These are phyloP conservation scores for Plebejus argus DNA, from an alignment of 2,888 invertebrate species.

Conservation along the genomic window DNA sequence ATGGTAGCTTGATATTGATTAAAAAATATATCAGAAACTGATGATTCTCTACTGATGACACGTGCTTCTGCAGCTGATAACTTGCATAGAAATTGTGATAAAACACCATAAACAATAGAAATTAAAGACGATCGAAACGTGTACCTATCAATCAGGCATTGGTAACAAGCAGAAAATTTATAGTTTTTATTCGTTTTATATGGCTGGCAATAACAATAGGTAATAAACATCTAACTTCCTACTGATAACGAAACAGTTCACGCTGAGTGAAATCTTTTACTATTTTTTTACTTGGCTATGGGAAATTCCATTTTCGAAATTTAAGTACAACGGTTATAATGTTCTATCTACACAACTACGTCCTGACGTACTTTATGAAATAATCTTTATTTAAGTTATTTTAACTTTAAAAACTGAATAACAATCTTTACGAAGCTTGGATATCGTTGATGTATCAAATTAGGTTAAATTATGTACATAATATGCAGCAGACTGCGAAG, in stretches of 20 bases:
- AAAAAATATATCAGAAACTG: neutral
- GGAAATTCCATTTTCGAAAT: neutral
- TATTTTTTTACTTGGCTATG: neutral
- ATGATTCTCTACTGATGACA: too few relatives aligned
- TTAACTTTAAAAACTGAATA: too few relatives aligned
- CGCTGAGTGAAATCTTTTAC: neutral
- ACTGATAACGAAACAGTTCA: conserved; percentile 15
- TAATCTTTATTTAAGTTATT: too few relatives aligned
- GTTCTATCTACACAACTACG: neutral
- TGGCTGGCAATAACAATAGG: conserved; percentile 14
- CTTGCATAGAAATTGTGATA: neutral
- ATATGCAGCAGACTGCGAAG: neutral
- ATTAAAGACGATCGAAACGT: conserved; percentile 6
- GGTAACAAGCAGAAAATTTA: conserved; percentile 19
- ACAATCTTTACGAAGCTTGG: too few relatives aligned
- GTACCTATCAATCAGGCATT: neutral
- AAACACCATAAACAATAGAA: neutral
- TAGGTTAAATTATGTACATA: too few relatives aligned
- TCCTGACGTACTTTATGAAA: too few relatives aligned
- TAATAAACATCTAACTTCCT: conserved; percentile 8
- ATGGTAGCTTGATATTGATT: neutral
- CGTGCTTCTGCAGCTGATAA: neutral
- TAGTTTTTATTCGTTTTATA: conserved; percentile 9
- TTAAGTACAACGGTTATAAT: neutral
- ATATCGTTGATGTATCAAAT: too few relatives aligned